Evolutionary conservation across 2,797 vertebrate genomes (phyloP).

Genomic region (Tapirus indicus): DNA sequence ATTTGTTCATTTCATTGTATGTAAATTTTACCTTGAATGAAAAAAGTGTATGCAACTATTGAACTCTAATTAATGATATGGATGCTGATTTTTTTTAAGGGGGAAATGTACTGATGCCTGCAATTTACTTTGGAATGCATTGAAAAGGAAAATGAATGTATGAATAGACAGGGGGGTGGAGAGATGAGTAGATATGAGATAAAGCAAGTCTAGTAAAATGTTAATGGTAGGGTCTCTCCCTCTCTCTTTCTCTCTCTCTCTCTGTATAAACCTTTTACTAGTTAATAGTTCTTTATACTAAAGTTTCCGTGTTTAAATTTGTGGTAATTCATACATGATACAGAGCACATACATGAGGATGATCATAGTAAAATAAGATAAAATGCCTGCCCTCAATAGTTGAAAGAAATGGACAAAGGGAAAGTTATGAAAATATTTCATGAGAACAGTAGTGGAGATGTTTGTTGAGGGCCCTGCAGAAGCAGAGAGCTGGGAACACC

Average conservation of each 20-base stretch:
- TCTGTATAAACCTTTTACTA: not conserved
- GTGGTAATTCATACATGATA: not conserved
- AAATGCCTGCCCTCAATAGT: not conserved
- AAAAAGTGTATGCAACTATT: not conserved
- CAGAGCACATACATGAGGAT: not conserved
- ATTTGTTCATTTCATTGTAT: not conserved
- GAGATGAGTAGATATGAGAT: not conserved
- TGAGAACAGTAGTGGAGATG: not conserved
- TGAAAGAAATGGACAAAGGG: not conserved
- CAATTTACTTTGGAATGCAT: not conserved
- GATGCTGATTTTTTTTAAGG: not conserved
- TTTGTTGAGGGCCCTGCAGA: not conserved
- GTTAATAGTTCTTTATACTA: not conserved
- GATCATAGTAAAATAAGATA: not conserved
- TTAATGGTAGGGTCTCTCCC: not conserved
- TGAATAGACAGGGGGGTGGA: not conserved
- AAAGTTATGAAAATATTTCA: not conserved
- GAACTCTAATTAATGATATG: not conserved
- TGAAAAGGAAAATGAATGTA: not conserved
- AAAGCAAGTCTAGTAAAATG: not conserved
- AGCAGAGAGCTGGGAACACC: not conserved
- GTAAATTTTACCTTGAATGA: not conserved
- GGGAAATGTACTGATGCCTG: not conserved
- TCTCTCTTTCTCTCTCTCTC: too few species aligned
- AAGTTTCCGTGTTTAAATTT: not conserved